Evolutionary conservation across 1,140 invertebrate genomes (phyloP), one percentile per base, ranked within the genome.

Genomic region (Drosophila nannoptera): DNA sequence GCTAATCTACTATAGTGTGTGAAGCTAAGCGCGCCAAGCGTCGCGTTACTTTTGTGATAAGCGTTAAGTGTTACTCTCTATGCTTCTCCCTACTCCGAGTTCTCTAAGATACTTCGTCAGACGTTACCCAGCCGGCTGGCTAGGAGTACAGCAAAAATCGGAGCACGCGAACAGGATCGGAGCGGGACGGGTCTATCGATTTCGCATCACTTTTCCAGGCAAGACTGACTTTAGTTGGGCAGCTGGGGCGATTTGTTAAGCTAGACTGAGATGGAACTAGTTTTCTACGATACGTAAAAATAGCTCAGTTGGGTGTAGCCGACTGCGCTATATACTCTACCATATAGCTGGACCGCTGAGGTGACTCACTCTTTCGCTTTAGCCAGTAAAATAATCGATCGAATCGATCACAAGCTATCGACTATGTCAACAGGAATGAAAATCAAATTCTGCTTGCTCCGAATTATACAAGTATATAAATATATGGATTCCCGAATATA

Each of bases 41-140:
- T 77, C 65, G 77, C 73, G 77, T 84, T 77, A 80, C 60, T 86
- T 22, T 83, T 84, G 80, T 84, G 80, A 84, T 84, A 84, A 84
- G 80, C 81, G 77, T 84, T 84, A 80, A 80, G 62, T 84, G 80
- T 84, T 84, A 69, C 61, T 72, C 68, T 69, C 38, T 76, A 38
- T 38, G 6, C 35, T 53, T 22, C 22, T 49, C 46, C 31, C 11
- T 50, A 45, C 38, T 45, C 8, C 16, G 31, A 54, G 22, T 43
- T 31, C 38, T 32, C 7, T 14, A 16, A 8, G 31, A 45, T 12
- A 55, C 12, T 9, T 7, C 5, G 16, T 22, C 22, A 52, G 33
- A 2, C 33, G 5, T 22, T n/a, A 38, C 5, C 22, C 5, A 53
- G 22, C 46, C 29, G 5, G 22, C 6, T 6, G 31, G 32, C n/a